Conservation (phyloP, 2,888 invertebrate genomes). For the Acanthosepion pharaonis region DNA sequence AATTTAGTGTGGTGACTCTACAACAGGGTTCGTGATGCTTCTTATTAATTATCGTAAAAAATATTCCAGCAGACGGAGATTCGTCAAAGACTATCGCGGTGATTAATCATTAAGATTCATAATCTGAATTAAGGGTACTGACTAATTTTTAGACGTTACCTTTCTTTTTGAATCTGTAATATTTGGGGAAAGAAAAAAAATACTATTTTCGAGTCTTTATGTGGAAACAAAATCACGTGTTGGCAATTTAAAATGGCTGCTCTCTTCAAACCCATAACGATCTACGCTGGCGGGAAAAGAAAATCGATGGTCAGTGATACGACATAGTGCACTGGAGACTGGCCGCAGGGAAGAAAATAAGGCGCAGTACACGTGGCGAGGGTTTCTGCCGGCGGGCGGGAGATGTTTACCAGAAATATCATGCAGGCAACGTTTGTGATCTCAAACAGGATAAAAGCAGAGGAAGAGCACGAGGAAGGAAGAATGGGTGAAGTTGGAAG, state of each 20-base stretch:
- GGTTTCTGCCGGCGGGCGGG: not conserved
- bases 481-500: not conserved
- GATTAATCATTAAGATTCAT: too few relatives aligned
- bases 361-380: not conserved
- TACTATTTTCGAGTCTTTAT: not conserved
- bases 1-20: too few relatives aligned
- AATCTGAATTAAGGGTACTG: too few relatives aligned
- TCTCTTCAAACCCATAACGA: not conserved
- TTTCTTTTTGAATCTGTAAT: too few relatives aligned
- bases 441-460: not conserved
- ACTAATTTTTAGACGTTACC: too few relatives aligned
- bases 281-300: not conserved
- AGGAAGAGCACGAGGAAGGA: not conserved
- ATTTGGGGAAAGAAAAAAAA: not conserved
- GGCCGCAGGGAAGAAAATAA: not conserved
- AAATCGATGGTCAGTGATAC: not conserved
- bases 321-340: not conserved
- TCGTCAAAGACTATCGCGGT: too few relatives aligned
- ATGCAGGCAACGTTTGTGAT: conserved; percentile 13
- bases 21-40: too few relatives aligned
- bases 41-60: too few relatives aligned
- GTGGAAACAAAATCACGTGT: not conserved
- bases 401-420: conserved; percentile 33
- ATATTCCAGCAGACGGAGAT: too few relatives aligned
- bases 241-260: not conserved